Base-by-base conservation (phyloP, 1,140 invertebrate species). In the Trigoniulus corallinus region DNA sequence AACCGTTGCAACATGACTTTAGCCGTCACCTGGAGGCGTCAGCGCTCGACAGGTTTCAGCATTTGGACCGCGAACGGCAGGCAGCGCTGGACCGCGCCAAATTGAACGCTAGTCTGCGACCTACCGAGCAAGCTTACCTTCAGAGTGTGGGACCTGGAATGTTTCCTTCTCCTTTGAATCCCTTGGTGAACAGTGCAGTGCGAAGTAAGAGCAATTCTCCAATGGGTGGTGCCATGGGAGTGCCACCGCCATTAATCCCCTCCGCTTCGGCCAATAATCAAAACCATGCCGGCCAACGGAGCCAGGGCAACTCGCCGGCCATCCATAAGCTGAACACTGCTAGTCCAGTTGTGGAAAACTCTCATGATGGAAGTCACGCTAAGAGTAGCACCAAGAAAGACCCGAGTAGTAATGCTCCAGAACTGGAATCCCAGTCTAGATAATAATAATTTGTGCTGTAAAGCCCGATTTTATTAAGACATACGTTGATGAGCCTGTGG, bases 131-230 rank as follows among this genome's bases (percentile, higher is more conserved):
- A n/a, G 46, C 46, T 47, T 51, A 27, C 22, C 23, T 45, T 3
- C 22, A 41, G 21, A 15, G 29, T 34, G 29, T 34, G 7, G 7
- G 7, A 7, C 29, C 42, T 7, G 50, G 43, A 3, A 26, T 51
- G 3, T 51, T 45, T 51, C 29, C 50, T 7, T 43, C 47, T n/a
- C 27, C 26, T 4, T n/a, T 51, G 42, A 47, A 23, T 27, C 42
- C 42, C 18, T 34, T 51, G 43, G 42, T 47, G n/a, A 44, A 23
- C 24, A 50, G 39, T 50, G 3, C 50, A 3, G 42, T 24, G 7
- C 2, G 42, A 22, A 50, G 48, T 42, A 51, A 51, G 21, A 51
- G 44, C 42, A 47, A 47, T 18, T 51, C 50, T 29, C 50, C 50
- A 18, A 3, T 51, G 24, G 22, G 22, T 20, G 37, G 34, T 22